Evolutionary conservation across 1,140 invertebrate genomes (phyloP).

Genomic region (Penaeus indicus): DNA sequence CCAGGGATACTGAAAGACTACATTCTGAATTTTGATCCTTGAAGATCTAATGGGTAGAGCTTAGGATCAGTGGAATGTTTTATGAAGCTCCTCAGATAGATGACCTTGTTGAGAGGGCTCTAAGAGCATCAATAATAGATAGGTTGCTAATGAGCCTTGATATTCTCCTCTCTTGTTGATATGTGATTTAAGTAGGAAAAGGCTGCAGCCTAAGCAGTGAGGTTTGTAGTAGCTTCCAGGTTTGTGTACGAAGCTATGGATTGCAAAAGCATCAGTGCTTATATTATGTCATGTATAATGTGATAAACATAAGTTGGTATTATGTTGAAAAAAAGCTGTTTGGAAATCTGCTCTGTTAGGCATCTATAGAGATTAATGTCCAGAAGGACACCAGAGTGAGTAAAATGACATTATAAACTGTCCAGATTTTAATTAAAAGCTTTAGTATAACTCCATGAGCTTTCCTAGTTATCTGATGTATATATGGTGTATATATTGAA

Average conservation of each 20-base stretch:
- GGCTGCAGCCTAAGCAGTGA: not conserved
- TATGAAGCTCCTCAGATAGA: not conserved
- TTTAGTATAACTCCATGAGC: slow-evolving; percentile 1
- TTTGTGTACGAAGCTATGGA: not conserved
- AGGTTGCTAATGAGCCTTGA: too few species aligned
- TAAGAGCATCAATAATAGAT: not conserved
- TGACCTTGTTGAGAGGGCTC: not conserved
- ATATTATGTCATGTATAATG: not conserved
- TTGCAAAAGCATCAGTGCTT: not conserved
- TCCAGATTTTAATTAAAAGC: slow-evolving; percentile 26
- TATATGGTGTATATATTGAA: slow-evolving; percentile 30
- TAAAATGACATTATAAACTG: not conserved
- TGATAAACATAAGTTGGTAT: not conserved
- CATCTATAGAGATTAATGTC: slow-evolving; percentile 26
- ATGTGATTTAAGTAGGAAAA: too few species aligned
- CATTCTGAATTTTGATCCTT: slow-evolving; percentile 77
- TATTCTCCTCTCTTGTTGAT: too few species aligned
- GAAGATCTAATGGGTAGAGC: not conserved
- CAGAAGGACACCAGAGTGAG: not conserved
- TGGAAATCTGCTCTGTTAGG: not conserved
- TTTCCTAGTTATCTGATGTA: slow-evolving; percentile 16
- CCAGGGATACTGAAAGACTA: slow-evolving; percentile 80
- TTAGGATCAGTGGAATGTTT: not conserved
- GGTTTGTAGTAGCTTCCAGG: not conserved
- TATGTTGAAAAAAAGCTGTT: not conserved